Evolutionary conservation across 1,140 invertebrate species (phyloP), one percentile per base, ranked within the genome.

Genomic region (Drosophila hydei): DNA sequence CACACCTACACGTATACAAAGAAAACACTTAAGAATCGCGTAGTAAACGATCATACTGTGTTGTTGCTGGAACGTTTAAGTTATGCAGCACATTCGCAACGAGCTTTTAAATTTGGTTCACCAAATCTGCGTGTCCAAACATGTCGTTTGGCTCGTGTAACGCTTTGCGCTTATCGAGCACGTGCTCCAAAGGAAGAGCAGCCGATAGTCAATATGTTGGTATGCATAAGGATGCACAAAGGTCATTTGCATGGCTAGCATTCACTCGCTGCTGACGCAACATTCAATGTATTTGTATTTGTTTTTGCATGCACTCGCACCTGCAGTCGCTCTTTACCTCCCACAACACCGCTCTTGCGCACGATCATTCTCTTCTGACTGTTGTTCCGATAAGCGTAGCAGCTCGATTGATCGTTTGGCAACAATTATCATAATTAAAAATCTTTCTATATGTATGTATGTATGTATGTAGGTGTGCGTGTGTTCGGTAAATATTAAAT

Each of bases 371-470:
- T 58, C 25, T 63, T 36, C 40, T 38, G 23, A 21, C 4, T 52
- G 52, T 21, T 73, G 48, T 51, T 59, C 25, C 38, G 75, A 83
- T 74, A 85, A 67, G 33, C 52, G 38, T 16, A 52, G 56, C 62
- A 69, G 50, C 61, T 48, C 23, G 42, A 54, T 69, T 58, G 78
- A 64, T 56, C 79, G 85, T 84, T 78, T 85, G 81, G 81, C 83
- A 85, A 85, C 81, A 77, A 77, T 81, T 85, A 87, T 85, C 77
- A 51, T 76, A 69, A 80, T 67, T 75, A 62, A 72, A 72, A 62
- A 43, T 12, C 38, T 16, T 16, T 30, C 27, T 33, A 33, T 33
- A 33, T 33, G 33, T n/a, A 5, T 8, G 9, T 14, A 42, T 14
- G 25, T 42, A 47, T 3, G 23, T 42, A 21, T 33, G 40, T 9